Evolutionary conservation across 2,797 vertebrate genomes (phyloP), one percentile per base, ranked within the genome.

Genomic region (Chaetodon trifasciatus): DNA sequence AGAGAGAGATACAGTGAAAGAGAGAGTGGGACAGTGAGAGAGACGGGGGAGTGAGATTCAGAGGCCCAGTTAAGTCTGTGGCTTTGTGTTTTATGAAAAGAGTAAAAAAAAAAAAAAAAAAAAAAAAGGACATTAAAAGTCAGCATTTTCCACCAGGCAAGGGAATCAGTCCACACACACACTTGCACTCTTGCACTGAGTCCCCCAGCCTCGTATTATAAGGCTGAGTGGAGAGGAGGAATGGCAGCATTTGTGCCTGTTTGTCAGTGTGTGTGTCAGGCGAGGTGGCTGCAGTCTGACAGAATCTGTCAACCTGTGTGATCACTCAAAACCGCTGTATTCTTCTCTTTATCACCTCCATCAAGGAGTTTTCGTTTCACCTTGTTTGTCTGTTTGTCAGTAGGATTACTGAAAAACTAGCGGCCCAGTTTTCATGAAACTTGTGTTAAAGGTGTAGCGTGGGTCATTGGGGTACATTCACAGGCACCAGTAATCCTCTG

Each of bases 31-130:
- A 89, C 68, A 87, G 83, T 84, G 86, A 76, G 83, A 82, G 90
- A 89, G 89, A 86, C 49, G 65, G 83, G 85, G 87, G 85, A 86
- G 85, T 85, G 68, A 81, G 90, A 90, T 80, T 65, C 86, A 74
- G 94, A 92, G 92, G 93, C 91, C 86, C 89, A 85, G 89, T 93
- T 90, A 90, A 94, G 93, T 92, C 94, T 93, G 92, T 84, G 94
- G 95, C 91, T 96, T 94, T 94, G 94, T 94, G 90, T 93, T 93
- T 93, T 90, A 93, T 93, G 88, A 92, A 93, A 92, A 94, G 85
- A 88, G 86, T 87, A 78, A 68, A 40, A 24, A 32, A 81, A 85
- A 93, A 92, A 83, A 28, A 81, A 85, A 93, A 68, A 40, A 24
- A 81, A 85, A 81, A 85, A 93, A 92, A 83, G 79, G 85, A 93